These are phyloP conservation scores for Malaclemys terrapin DNA, from an alignment of 2,113 vertebrate species.

Conservation along the genomic window DNA sequence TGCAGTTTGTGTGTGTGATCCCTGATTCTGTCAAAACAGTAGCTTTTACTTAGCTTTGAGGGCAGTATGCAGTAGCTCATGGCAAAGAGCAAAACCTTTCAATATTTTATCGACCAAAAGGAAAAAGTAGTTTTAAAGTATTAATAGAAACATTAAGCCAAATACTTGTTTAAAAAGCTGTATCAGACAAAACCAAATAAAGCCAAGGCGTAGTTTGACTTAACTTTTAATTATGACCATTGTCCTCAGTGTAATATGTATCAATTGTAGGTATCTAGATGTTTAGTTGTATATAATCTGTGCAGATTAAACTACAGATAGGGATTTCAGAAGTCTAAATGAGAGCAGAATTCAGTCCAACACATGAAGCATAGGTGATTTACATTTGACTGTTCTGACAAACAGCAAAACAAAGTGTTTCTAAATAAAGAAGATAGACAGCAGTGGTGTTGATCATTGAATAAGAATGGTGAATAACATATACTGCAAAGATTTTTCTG, in stretches of 20 bases:
- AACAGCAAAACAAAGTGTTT: background rate
- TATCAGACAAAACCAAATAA: background rate
- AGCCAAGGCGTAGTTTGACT: background rate
- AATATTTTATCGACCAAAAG: background rate
- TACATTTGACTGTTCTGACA: background rate
- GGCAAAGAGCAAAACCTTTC: background rate
- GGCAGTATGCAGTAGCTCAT: background rate
- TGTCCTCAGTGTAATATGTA: background rate
- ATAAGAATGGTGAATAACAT: rapidly evolving
- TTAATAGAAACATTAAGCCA: background rate
- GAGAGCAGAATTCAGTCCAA: background rate
- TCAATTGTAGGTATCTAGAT: background rate
- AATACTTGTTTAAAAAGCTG: background rate
- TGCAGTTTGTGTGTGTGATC: background rate
- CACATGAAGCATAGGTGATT: background rate
- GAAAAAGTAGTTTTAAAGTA: background rate
- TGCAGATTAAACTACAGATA: background rate
- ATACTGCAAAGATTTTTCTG: background rate
- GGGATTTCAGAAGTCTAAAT: background rate
- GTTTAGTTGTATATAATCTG: background rate
- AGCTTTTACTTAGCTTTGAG: background rate
- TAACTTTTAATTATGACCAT: background rate
- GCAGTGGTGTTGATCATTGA: background rate
- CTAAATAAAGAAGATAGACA: background rate
- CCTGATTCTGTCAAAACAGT: rapidly evolving